Conservation (phyloP, 2,888 invertebrate species). For the Sesia apiformis region DNA sequence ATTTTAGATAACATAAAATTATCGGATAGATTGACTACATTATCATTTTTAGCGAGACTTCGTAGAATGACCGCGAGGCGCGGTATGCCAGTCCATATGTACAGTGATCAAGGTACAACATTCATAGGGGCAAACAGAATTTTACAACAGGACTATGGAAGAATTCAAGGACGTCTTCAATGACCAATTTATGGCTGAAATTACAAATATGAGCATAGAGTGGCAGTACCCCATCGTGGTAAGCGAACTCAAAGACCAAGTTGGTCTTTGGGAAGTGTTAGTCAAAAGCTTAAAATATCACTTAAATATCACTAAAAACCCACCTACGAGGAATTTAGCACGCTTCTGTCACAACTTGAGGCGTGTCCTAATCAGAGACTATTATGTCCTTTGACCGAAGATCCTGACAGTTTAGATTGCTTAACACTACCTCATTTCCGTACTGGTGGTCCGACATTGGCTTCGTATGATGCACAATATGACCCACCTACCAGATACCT, state of each 20-base stretch:
- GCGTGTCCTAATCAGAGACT: too few relatives aligned
- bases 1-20: too few relatives aligned
- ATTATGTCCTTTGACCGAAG: background rate
- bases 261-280: background rate
- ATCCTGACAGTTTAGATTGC: too few relatives aligned
- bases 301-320: too few relatives aligned
- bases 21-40: background rate
- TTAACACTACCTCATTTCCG: too few relatives aligned
- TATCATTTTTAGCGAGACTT: slow-evolving; percentile 8
- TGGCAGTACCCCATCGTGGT: background rate
- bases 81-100: slow-evolving; percentile 4
- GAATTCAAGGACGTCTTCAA: background rate
- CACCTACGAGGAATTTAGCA: background rate
- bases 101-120: background rate
- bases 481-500: background rate
- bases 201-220: background rate
- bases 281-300: background rate
- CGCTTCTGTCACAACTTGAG: background rate
- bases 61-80: slow-evolving; percentile 1
- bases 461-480: background rate
- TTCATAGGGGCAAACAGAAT: background rate
- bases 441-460: background rate
- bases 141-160: background rate
- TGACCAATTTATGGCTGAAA: too few relatives aligned
- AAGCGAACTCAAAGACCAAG: too few relatives aligned